Base-by-base conservation (phyloP, 2,797 vertebrate species). In the Serranus cabrilla region DNA sequence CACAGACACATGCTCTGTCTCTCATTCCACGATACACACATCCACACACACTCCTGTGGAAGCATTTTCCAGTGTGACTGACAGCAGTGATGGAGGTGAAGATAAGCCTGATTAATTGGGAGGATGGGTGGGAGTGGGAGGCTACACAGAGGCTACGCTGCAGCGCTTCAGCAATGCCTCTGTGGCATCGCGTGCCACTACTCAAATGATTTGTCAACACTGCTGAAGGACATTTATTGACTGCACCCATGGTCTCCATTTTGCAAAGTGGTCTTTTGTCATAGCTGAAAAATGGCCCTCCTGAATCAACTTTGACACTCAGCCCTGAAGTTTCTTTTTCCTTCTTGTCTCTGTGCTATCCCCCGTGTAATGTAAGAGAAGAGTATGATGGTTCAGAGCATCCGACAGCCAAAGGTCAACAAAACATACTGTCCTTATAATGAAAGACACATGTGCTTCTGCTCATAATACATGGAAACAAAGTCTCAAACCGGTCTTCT, bases 71-170 rank as follows among this genome's bases (percentile, higher is more conserved):
- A 87, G 69, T 68, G 66, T 93, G 83, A 91, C 63, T 88, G 85
- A 82, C 85, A 90, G 83, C 75, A 46, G 75, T 71, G 85, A 89
- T 89, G 85, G 80, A 85, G 83, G 80, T 84, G 76, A 84, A 81
- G 84, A 92, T 91, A 90, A 93, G 86, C 63, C 79, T 91, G 90
- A 93, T 93, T 87, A 84, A 93, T 90, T 88, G 85, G 67, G 77
- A 83, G 87, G 83, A 83, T 82, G 78, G 75, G 60, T 68, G 87
- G 87, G 75, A 81, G 72, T 69, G 80, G 75, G 80, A 88, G 80
- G 75, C 71, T 74, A 58, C 60, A 49, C 73, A 71, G 56, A 75
- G 77, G 85, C 75, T 78, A 84, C 47, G 65, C 84, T 82, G 71
- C 78, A 57, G 49, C 85, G 83, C 78, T 71, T 77, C 80, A 31